Base-by-base conservation (phyloP, 30 jellyfish, hydroid and myxozoan genomes). In the Turritopsis dohrnii region DNA sequence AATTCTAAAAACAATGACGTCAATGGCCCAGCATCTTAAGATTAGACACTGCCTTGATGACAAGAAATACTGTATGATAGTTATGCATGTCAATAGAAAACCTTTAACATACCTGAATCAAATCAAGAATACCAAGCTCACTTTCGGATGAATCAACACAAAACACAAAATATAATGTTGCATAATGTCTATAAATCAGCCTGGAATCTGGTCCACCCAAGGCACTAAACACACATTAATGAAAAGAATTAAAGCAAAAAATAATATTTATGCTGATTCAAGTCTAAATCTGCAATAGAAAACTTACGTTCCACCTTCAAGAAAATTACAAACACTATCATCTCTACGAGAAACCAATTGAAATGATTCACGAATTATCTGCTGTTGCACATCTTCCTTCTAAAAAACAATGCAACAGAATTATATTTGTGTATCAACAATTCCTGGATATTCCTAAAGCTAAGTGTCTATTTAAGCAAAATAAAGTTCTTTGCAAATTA, bases 141-240 rank as follows among this genome's bases (percentile, higher is more conserved):
- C 97, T 91, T 81, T 91, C 97, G 4, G 97, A 91, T 54, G 97
- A 87, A 65, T 91, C 97, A 71, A 91, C 97, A 84, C 97, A 91
- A 65, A 91, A 91, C n/a, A 91, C 97, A 87, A 91, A 91, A 88
- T 91, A 91, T 54, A 91, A 82, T 19, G 97, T 91, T 71, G 97
- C 97, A 91, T 91, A 91, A 60, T 91, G 97, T 26, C 97, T 79
- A 72, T 91, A 91, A 25, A 91, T 91, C 54, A 91, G 85, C 52
- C 95, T 75, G 29, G 65, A 91, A 66, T 91, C 97, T 52, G 97
- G 79, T 22, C 97, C 97, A 71, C 97, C 97, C 65, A 91, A 82
- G 52, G 93, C 54, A 83, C 96, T 89, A 71, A 30, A 76, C 77
- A 25, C 4, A 75, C 52, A 76, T 16, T 16, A 75, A 13, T 16